Conservation (phyloP, 2,113 vertebrate species). For the Galemys pyrenaicus region DNA sequence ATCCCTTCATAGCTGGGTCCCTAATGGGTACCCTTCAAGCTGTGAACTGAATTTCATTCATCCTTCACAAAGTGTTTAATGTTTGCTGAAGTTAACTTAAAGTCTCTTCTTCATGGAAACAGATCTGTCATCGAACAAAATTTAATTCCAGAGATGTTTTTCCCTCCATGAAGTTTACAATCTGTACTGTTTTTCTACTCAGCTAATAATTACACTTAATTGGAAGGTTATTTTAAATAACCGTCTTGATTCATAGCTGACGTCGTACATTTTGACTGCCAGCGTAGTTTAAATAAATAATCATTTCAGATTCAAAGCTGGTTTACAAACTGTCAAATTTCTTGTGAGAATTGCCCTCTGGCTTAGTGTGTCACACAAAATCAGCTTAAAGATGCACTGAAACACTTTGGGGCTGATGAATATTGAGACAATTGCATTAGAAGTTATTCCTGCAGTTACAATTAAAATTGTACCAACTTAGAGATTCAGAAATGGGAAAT, state of each 20-base stretch:
- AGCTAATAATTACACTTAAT: background rate
- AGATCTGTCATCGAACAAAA: conserved; percentile 2
- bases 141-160: conserved; percentile 10
- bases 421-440: background rate
- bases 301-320: background rate
- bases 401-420: background rate
- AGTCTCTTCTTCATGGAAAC: conserved; percentile 37
- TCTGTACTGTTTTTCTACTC: conserved; percentile 21
- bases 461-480: background rate
- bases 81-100: conserved; percentile 29
- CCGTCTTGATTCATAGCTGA: background rate
- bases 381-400: background rate
- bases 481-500: background rate
- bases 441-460: background rate
- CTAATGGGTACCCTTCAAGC: background rate
- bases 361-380: background rate
- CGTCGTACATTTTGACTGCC: conserved; percentile 24
- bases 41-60: background rate
- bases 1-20: background rate
- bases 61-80: background rate
- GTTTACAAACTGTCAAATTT: background rate
- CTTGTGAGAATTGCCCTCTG: background rate
- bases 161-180: conserved; percentile 50
- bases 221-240: conserved; percentile 37
- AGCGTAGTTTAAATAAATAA: conserved; percentile 3